phyloP scores from a whole-genome alignment of 2,113 vertebrate species.

The Neoarius graeffei region DNA sequence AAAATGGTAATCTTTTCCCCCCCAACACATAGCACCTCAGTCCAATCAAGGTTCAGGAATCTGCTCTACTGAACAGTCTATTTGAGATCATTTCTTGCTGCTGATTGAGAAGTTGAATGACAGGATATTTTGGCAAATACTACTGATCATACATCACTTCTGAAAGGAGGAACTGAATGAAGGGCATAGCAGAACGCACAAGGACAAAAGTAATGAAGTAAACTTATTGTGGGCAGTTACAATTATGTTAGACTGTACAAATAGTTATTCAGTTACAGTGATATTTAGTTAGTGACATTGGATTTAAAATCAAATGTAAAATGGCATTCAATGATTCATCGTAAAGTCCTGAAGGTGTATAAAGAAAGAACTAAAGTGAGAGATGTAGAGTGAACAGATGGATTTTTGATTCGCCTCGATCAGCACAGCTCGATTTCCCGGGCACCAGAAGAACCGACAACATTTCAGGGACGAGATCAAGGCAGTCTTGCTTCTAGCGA shows the following conservation, averaged over 20 bases:
- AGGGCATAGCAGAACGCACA: background rate
- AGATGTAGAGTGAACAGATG: background rate
- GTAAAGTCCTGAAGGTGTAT: background rate
- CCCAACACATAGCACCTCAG: too few relatives aligned
- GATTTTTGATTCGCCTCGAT: conserved; percentile 6
- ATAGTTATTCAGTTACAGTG: too few relatives aligned
- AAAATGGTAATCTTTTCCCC: too few relatives aligned
- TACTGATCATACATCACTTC: background rate
- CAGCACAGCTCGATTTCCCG: conserved; percentile 23
- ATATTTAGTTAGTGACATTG: too few relatives aligned
- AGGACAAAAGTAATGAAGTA: background rate
- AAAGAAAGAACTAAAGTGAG: background rate
- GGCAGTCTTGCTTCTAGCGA: background rate
- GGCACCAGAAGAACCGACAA: background rate
- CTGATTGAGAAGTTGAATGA: background rate
- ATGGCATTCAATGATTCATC: background rate
- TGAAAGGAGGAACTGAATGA: background rate
- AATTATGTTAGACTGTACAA: background rate
- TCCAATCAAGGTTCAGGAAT: background rate
- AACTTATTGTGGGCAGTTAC: background rate
- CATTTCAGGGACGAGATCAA: background rate
- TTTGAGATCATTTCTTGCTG: background rate
- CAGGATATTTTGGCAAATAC: background rate
- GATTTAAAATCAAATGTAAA: background rate
- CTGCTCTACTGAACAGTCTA: background rate